phyloP scores from a whole-genome alignment of 53 echinoderm and acorn worm genomes.

The Pentamera pediparva region DNA sequence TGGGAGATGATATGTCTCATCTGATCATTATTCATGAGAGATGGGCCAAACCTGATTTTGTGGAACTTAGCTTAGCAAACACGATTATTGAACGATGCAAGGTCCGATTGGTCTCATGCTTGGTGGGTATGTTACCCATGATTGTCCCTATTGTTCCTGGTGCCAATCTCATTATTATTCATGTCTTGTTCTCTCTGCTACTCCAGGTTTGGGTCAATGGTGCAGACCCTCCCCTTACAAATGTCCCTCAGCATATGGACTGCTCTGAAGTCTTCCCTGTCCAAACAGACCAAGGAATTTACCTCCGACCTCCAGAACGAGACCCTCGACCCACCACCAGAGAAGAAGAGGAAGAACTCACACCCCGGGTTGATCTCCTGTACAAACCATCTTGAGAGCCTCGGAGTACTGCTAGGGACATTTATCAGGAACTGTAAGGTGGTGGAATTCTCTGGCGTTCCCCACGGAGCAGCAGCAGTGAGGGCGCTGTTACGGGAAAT shows the following conservation, averaged over 20 bases:
- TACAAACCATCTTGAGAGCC: neutral
- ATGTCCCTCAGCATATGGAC: slow-evolving; percentile 7
- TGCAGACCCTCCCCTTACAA: neutral
- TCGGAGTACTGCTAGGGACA: neutral
- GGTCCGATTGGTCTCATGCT: too few relatives aligned
- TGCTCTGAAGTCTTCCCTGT: neutral
- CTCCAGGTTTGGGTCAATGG: slow-evolving; percentile 2
- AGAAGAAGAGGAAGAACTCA: neutral
- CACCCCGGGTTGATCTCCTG: neutral
- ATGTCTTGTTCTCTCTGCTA: too few relatives aligned
- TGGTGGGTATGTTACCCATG: too few relatives aligned
- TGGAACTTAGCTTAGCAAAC: too few relatives aligned
- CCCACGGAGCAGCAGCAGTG: slow-evolving; percentile 3
- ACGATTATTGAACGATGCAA: too few relatives aligned
- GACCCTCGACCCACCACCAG: neutral
- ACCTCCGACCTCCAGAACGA: neutral
- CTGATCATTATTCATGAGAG: too few relatives aligned
- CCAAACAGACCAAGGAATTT: neutral
- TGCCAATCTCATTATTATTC: too few relatives aligned
- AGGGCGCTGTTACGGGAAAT: neutral
- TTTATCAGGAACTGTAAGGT: slow-evolving; percentile 14
- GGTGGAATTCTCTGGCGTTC: slow-evolving; percentile 8
- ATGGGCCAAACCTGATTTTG: too few relatives aligned
- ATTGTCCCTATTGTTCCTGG: too few relatives aligned
- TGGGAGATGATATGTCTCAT: too few relatives aligned